Base-by-base conservation (phyloP, 2,797 vertebrate genomes). In the Chaunax sp. region DNA sequence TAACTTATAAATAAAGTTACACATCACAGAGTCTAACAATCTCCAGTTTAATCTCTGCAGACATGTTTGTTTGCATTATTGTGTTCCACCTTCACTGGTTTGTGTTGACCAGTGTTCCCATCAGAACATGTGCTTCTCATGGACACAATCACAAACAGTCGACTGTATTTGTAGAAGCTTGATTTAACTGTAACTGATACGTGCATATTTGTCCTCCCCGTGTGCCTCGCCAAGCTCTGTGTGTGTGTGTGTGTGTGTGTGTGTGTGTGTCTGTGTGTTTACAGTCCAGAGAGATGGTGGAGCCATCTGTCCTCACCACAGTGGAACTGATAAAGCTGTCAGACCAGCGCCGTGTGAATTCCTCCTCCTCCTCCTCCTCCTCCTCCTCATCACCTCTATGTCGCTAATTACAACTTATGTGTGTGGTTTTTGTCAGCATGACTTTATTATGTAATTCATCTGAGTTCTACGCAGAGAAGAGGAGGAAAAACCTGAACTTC, bases 281-380 rank as follows among this genome's bases (percentile, higher is more conserved):
- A 62, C 43, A 47, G 57, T 75, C 45, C 30, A 38, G 13, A 30
- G 64, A 53, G 70, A 75, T 62, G 51, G 44, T 56, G 19, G 70
- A 65, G 75, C 86, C 84, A 87, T 88, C 88, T 90, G 88, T 87
- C 75, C 61, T 87, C 88, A 80, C 81, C 70, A 65, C 65, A 61
- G 84, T 77, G 76, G 61, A 81, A 73, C 67, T 70, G 83, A 84
- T 88, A 65, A 82, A 88, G 80, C 78, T 79, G 86, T 85, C 81
- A 77, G 66, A 80, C 56, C 63, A 58, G 57, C 81, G 51, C 74
- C 11, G 20, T 70, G 72, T 81, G 76, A 83, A 67, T 71, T 64
- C 64, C 60, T 69, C 58, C 74, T 53, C 72, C 53, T 80, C 80
- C 78, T 86, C 85, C 82, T 81, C 80, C 60, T 69, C 58, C 74